phyloP scores from a whole-genome alignment of 2,888 invertebrate genomes.

The Automeris io region DNA sequence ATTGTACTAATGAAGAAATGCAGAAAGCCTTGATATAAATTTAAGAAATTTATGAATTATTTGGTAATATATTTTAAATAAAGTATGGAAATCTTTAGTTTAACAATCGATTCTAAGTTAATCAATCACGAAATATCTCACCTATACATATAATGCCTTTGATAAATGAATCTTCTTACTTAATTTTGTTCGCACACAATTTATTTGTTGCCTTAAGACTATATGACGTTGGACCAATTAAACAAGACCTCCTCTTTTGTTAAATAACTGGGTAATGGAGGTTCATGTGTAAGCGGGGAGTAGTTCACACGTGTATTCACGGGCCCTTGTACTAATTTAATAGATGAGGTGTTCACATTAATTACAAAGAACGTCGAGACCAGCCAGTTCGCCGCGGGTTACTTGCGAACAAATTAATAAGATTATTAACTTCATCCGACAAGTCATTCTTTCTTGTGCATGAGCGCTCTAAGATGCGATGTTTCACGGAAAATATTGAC shows the following conservation, averaged over 20 bases:
- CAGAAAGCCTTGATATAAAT: too few relatives aligned
- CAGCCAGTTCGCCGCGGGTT: conserved; percentile 58
- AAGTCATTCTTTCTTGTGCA: conserved; percentile 58
- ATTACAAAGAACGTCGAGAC: conserved; percentile 73
- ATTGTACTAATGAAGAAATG: too few relatives aligned
- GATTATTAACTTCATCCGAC: conserved; percentile 73
- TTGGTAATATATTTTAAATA: too few relatives aligned
- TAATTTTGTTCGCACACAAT: conserved; percentile 69
- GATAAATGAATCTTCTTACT: conserved; percentile 72
- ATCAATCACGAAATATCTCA: conserved; percentile 41
- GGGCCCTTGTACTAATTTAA: conserved; percentile 71
- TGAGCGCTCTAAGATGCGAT: conserved; percentile 3
- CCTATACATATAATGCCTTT: conserved; percentile 34
- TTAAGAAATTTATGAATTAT: too few relatives aligned
- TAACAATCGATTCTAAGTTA: too few relatives aligned
- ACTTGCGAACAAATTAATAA: conserved; percentile 68
- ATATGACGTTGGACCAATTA: conserved; percentile 38
- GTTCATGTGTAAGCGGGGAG: conserved; percentile 43
- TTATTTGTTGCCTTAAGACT: conserved; percentile 67
- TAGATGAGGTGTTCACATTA: conserved; percentile 76
- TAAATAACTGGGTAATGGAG: conserved; percentile 13
- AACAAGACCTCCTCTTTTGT: conserved; percentile 25
- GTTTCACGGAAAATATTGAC: conserved; percentile 7
- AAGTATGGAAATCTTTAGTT: too few relatives aligned
- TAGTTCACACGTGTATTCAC: conserved; percentile 55